Conservation (phyloP, 2,797 vertebrate species). For the Poeciliopsis presidionis region DNA sequence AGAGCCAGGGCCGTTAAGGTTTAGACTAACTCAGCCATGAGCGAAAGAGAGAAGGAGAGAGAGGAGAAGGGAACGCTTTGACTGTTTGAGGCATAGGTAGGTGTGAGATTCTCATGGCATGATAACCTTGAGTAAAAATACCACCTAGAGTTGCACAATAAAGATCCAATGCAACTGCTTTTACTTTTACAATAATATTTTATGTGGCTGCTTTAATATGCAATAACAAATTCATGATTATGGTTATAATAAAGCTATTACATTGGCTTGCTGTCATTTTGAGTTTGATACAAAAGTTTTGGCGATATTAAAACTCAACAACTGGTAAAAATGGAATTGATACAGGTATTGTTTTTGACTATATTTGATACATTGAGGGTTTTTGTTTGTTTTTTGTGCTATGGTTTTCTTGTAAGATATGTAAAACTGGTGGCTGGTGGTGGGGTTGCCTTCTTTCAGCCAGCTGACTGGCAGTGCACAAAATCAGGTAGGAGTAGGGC, state of each 20-base stretch:
- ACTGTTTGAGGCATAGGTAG: slow-evolving; percentile 49
- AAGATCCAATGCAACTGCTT: not conserved
- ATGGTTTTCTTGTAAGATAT: not conserved
- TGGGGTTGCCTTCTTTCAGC: not conserved
- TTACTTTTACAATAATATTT: not conserved
- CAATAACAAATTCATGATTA: not conserved
- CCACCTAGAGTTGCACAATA: not conserved
- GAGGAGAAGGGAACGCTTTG: slow-evolving; percentile 56
- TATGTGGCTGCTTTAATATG: not conserved
- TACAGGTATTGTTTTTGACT: not conserved
- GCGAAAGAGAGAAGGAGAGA: slow-evolving; percentile 43
- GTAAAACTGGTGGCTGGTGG: not conserved
- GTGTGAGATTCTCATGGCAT: not conserved
- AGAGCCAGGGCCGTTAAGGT: slow-evolving; percentile 62
- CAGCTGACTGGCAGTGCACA: not conserved
- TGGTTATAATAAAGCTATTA: not conserved
- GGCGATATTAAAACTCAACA: too few relatives aligned
- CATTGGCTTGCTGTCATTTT: not conserved
- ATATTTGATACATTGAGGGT: not conserved
- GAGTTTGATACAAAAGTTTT: not conserved
- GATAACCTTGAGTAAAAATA: not conserved
- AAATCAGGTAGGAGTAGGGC: not conserved
- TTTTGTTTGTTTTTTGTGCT: not conserved
- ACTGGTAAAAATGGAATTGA: not conserved
- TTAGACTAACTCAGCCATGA: slow-evolving; percentile 76